These are phyloP conservation scores for Therioaphis trifolii DNA, from an alignment of 2,888 invertebrate species.

Conservation along the genomic window DNA sequence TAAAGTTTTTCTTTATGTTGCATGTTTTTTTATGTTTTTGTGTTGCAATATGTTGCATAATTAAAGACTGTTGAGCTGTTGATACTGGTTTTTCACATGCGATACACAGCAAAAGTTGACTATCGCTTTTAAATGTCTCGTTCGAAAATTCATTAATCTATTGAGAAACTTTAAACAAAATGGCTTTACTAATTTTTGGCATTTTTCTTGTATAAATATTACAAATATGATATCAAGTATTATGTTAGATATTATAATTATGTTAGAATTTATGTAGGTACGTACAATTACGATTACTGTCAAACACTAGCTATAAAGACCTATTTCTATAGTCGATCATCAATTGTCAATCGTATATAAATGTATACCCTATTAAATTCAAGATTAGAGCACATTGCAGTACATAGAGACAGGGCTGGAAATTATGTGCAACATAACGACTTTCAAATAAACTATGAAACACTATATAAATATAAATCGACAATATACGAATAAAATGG, in stretches of 20 bases:
- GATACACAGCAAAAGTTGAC: background rate
- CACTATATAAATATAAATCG: background rate
- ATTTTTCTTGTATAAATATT: background rate
- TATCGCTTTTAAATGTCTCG: background rate
- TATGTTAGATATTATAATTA: background rate
- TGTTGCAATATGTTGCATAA: too few relatives aligned
- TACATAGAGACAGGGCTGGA: background rate
- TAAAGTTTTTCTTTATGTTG: too few relatives aligned
- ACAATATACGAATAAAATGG: background rate
- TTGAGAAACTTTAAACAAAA: background rate
- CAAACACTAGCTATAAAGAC: too few relatives aligned
- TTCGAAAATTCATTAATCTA: background rate
- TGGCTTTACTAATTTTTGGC: background rate
- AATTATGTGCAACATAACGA: background rate
- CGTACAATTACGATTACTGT: background rate
- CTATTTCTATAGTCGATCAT: too few relatives aligned
- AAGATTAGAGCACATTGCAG: background rate
- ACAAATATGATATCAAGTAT: background rate
- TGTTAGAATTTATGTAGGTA: background rate
- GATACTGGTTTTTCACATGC: slow-evolving; percentile 4
- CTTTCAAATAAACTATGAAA: too few relatives aligned
- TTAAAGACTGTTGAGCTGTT: background rate
- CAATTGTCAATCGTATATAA: slow-evolving; percentile 3
- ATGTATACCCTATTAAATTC: background rate
- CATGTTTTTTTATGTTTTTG: too few relatives aligned